phyloP scores from a whole-genome alignment of 2,113 vertebrate species.

The Meriones unguiculatus region DNA sequence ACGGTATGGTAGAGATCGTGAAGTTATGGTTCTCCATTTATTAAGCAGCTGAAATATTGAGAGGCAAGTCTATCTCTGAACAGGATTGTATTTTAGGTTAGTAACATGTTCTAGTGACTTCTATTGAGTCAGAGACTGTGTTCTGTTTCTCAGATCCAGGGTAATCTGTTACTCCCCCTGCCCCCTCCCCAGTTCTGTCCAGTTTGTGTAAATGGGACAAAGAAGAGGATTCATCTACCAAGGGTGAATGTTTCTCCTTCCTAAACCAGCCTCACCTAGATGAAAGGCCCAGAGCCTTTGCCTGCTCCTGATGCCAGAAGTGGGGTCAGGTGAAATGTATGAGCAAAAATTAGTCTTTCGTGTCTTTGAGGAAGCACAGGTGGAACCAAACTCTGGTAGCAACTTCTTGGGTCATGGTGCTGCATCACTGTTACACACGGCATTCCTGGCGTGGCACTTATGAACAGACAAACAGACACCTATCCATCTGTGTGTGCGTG shows the following conservation, averaged over 20 bases:
- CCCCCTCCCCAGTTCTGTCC: background rate
- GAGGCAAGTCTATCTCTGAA: background rate
- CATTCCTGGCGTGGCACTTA: background rate
- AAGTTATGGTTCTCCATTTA: background rate
- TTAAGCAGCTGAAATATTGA: background rate
- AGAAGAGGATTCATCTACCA: background rate
- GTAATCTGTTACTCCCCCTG: background rate
- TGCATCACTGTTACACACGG: background rate
- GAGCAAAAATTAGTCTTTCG: slow-evolving; percentile 35
- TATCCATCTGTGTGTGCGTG: too few relatives aligned
- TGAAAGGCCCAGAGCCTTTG: background rate
- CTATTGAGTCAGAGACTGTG: background rate
- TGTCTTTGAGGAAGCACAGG: slow-evolving; percentile 51
- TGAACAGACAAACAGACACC: background rate
- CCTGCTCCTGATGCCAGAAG: background rate
- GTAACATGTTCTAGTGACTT: background rate
- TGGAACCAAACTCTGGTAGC: background rate
- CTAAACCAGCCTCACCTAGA: background rate
- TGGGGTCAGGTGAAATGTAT: background rate
- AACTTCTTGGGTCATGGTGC: background rate
- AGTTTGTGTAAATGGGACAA: background rate
- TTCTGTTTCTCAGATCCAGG: background rate
- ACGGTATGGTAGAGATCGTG: background rate
- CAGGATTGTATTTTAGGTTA: background rate
- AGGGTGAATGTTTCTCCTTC: background rate